phyloP scores from a whole-genome alignment of 1,140 invertebrate genomes.

The Holotrichia oblita region DNA sequence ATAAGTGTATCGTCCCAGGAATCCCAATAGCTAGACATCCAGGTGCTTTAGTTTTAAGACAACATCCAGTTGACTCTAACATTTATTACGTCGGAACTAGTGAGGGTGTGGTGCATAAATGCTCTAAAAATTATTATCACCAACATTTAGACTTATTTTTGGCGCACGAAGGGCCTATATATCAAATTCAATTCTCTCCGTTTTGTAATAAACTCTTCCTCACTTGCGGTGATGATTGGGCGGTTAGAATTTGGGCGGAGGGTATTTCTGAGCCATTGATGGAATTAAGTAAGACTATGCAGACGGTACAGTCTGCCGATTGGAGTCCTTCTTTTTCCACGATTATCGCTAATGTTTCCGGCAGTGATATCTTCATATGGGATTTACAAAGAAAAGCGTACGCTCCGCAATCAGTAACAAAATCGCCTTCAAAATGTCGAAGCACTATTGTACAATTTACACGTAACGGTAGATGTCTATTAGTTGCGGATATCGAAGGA shows the following conservation, averaged over 20 bases:
- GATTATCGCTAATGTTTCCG: conserved; percentile 79
- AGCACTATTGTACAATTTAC: conserved; percentile 69
- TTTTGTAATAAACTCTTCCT: conserved; percentile 80
- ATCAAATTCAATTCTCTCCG: conserved; percentile 79
- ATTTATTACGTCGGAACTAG: conserved; percentile 84
- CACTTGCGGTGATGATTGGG: conserved; percentile 86
- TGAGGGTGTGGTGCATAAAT: conserved; percentile 81
- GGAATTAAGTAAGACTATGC: conserved; percentile 65
- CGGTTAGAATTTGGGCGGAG: conserved; percentile 69
- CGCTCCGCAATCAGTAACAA: conserved; percentile 69
- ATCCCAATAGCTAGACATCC: conserved; percentile 68
- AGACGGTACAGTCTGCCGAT: conserved; percentile 71
- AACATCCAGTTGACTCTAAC: conserved; percentile 71
- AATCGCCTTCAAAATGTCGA: conserved; percentile 59
- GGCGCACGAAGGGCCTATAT: conserved; percentile 83
- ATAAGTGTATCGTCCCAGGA: conserved; percentile 61
- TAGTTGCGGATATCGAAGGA: conserved; percentile 72
- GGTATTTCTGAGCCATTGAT: conserved; percentile 71
- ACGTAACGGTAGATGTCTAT: conserved; percentile 70
- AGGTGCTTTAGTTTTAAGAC: conserved; percentile 69
- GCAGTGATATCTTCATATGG: conserved; percentile 77
- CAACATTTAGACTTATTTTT: conserved; percentile 75
- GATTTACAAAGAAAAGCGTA: conserved; percentile 74
- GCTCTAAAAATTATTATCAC: conserved; percentile 57
- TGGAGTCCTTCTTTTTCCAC: conserved; percentile 87